Conservation (phyloP, 1,140 invertebrate genomes). For the Belonocnema kinseyi region DNA sequence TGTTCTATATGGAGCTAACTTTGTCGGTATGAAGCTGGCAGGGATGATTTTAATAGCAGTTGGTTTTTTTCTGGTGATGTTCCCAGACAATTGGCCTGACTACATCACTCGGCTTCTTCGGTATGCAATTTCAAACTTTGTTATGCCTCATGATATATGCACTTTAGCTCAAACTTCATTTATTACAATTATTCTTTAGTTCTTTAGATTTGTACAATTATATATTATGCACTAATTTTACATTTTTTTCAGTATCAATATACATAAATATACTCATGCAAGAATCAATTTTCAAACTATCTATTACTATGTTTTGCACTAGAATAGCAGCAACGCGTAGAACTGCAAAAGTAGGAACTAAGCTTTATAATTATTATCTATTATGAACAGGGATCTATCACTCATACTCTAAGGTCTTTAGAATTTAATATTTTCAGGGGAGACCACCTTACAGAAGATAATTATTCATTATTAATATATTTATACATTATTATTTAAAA, state of each 20-base stretch:
- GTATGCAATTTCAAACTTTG: conserved; percentile 76
- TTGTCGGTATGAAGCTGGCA: conserved; percentile 95
- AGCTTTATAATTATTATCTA: conserved; percentile 37
- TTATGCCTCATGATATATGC: conserved; percentile 57
- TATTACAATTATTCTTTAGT: conserved; percentile 60
- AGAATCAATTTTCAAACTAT: conserved; percentile 48
- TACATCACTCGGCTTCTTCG: conserved; percentile 92
- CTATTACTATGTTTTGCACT: conserved; percentile 60
- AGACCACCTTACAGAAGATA: too few species aligned
- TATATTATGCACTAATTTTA: conserved; percentile 21
- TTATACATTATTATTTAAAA: too few species aligned
- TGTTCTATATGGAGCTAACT: conserved; percentile 88
- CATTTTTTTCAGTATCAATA: conserved; percentile 36
- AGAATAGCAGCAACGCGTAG: conserved; percentile 65
- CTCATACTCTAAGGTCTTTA: too few species aligned
- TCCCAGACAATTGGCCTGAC: conserved; percentile 96
- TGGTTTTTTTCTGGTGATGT: conserved; percentile 94
- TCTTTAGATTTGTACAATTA: conserved; percentile 50
- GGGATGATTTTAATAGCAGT: conserved; percentile 93
- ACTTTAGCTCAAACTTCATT: conserved; percentile 63
- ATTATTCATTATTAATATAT: too few species aligned
- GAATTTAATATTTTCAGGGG: too few species aligned
- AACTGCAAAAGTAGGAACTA: conserved; percentile 49
- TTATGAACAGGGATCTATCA: conserved; percentile 47
- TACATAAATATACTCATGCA: conserved; percentile 53